A percentile compares a stretch with the other conserved stretches of the same genome.
phyloP scores from a whole-genome alignment of 2,888 invertebrate genomes.

The Boloria euphrosyne region DNA sequence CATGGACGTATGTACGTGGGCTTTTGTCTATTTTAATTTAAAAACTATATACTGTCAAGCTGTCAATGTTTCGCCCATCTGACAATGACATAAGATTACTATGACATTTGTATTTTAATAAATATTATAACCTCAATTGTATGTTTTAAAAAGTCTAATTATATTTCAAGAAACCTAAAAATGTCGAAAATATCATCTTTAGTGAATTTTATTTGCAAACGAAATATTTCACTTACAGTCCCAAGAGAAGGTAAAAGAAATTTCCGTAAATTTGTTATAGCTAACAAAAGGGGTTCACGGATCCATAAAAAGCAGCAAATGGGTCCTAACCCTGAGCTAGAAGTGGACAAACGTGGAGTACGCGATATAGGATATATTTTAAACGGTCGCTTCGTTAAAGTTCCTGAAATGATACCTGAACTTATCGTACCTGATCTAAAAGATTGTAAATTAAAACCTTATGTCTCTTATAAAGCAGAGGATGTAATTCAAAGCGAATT shows the following conservation, averaged over 20 bases:
- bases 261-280: slow-evolving; percentile 89
- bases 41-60: too few relatives aligned
- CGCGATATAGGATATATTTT: slow-evolving; percentile 83
- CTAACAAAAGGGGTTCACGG: slow-evolving; percentile 89
- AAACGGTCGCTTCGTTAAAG: slow-evolving; percentile 80
- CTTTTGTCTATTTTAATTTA: too few relatives aligned
- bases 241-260: slow-evolving; percentile 87
- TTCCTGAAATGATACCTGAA: slow-evolving; percentile 96
- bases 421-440: slow-evolving; percentile 95
- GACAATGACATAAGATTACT: too few relatives aligned
- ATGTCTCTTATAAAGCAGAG: slow-evolving; percentile 93
- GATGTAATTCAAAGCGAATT: slow-evolving; percentile 91
- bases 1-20: too few relatives aligned
- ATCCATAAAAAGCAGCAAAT: slow-evolving; percentile 84
- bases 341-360: slow-evolving; percentile 87
- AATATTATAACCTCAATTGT: slow-evolving; percentile 21
- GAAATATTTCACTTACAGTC: slow-evolving; percentile 65
- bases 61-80: too few relatives aligned
- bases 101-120: slow-evolving; percentile 1
- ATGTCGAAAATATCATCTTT: slow-evolving; percentile 68
- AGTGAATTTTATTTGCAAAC: slow-evolving; percentile 61
- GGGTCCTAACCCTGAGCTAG: slow-evolving; percentile 84
- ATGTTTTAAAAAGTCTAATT: background rate
- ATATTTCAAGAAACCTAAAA: slow-evolving; percentile 32
- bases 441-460: slow-evolving; percentile 93